Evolutionary conservation across 2,113 vertebrate species (phyloP).

Genomic region (Psilopsiagon aymara): DNA sequence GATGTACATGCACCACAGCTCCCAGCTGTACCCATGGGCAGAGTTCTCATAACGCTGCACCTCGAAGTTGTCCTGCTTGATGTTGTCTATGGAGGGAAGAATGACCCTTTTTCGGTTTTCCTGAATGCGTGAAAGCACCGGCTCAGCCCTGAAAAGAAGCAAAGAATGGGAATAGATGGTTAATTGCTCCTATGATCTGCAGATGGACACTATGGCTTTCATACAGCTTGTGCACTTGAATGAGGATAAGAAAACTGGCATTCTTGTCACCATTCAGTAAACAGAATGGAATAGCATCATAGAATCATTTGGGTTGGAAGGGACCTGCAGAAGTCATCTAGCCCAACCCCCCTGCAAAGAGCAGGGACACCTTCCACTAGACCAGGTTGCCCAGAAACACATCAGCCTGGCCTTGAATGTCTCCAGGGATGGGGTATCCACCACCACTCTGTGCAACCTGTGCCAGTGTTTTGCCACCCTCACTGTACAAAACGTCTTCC

Average conservation of each 20-base stretch:
- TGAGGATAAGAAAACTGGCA: not conserved
- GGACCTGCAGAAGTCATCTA: not conserved
- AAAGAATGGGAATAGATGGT: not conserved
- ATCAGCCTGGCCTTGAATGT: not conserved
- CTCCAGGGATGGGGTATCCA: not conserved
- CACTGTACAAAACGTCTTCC: not conserved
- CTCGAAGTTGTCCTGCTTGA: conserved; percentile 94
- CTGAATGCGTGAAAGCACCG: conserved; percentile 91
- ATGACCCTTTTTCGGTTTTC: conserved; percentile 90
- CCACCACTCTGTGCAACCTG: not conserved
- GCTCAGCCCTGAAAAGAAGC: conserved; percentile 85
- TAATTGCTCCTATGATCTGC: not conserved
- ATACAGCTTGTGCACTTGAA: not conserved
- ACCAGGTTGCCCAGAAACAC: not conserved
- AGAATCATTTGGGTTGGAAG: not conserved
- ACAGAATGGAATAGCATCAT: not conserved
- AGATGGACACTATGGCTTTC: not conserved
- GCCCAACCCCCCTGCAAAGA: not conserved
- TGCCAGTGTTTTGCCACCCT: not conserved
- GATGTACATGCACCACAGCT: conserved; percentile 99
- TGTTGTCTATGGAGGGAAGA: conserved; percentile 97
- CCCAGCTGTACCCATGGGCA: conserved; percentile 96
- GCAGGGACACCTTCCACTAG: not conserved
- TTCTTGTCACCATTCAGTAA: not conserved
- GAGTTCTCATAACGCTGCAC: conserved; percentile 96